Conservation (phyloP, 2,888 invertebrate genomes). For the Andricus curvator region DNA sequence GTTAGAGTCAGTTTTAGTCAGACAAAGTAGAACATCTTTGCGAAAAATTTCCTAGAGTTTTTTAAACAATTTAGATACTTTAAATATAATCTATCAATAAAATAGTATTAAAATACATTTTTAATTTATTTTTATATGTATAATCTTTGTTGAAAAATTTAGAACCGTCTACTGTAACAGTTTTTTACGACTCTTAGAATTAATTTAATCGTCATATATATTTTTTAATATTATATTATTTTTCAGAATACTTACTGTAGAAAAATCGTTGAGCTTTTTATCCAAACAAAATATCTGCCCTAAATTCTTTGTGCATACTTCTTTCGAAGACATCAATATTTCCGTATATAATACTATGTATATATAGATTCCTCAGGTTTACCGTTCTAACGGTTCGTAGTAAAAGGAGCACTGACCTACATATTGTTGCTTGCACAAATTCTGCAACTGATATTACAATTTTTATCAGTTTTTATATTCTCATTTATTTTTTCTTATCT, state of each 20-base stretch:
- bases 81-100: not conserved
- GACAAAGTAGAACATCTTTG: not conserved
- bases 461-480: conserved; percentile 21
- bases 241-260: not conserved
- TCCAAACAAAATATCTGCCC: conserved; percentile 10
- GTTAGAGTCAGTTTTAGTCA: not conserved
- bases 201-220: not conserved
- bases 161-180: not conserved
- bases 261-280: not conserved
- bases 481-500: not conserved
- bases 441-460: conserved; percentile 33
- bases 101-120: not conserved
- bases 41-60: not conserved
- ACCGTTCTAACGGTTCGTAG: conserved; percentile 22
- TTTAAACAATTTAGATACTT: not conserved
- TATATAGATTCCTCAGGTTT: conserved; percentile 30
- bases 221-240: not conserved
- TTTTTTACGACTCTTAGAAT: not conserved
- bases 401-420: conserved; percentile 36
- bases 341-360: conserved; percentile 13
- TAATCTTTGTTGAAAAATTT: not conserved
- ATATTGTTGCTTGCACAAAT: conserved; percentile 39
- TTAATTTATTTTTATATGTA: not conserved
- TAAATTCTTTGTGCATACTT: conserved; percentile 28
- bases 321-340: conserved; percentile 23